A percentile compares a stretch with the other conserved stretches of the same genome.
Conservation (phyloP, 2,797 vertebrate genomes). For the Erithacus rubecula region DNA sequence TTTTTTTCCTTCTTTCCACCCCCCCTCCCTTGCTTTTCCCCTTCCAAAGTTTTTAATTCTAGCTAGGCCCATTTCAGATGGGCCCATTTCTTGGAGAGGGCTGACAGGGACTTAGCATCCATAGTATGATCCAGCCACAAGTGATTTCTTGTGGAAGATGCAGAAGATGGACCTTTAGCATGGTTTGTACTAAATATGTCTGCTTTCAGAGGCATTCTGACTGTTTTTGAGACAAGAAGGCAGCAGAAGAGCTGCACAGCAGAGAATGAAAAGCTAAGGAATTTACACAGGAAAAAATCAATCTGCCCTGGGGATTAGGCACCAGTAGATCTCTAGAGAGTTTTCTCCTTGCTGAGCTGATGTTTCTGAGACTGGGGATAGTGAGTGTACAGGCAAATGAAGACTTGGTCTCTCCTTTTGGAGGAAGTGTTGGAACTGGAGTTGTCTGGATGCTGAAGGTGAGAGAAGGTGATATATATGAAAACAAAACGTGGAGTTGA, state of each 20-base stretch:
- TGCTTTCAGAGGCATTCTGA: neutral
- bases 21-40: neutral
- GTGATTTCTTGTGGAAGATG: neutral
- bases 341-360: neutral
- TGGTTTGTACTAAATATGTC: neutral
- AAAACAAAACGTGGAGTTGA: neutral
- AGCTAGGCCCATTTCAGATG: neutral
- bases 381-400: neutral
- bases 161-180: neutral
- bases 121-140: neutral
- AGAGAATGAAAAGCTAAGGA: neutral
- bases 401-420: neutral
- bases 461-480: rapidly evolving
- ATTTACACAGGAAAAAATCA: neutral
- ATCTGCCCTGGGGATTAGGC: neutral
- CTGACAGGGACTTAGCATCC: neutral
- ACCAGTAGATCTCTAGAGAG: neutral
- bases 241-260: neutral
- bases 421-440: neutral
- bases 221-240: neutral
- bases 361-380: neutral
- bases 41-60: neutral
- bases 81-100: neutral
- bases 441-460: neutral
- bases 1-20: neutral